Evolutionary conservation across 2,113 vertebrate species (phyloP), one percentile per base, ranked within the genome.

Genomic region (Oriolus oriolus): DNA sequence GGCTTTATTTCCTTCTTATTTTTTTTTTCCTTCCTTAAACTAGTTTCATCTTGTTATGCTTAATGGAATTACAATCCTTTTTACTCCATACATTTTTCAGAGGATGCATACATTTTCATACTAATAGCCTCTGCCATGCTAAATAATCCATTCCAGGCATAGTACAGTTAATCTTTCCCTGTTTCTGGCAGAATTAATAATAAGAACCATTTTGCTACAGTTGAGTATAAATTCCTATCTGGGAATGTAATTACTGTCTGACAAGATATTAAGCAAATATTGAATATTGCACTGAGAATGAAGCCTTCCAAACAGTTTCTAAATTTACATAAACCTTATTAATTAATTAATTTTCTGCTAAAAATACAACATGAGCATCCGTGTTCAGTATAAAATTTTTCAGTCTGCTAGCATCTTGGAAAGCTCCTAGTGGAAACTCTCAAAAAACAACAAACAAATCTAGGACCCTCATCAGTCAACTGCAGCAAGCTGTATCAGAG

Each of bases 261-360:
- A 95, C 89, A 97, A 96, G 83, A 95, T 90, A 95, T 87, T 96
- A 95, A 94, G 74, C 89, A 97, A 97, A 97, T 96, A 96, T 87
- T 91, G 87, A 90, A 90, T 82, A 75, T 45, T 87, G 45, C 14
- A 13, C 60, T 93, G 79, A 94, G 86, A 96, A 87, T 94, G 66
- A 96, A 91, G 85, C 66, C 60, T 54, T 93, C 75, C 85, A 94
- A 88, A 91, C 57, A 81, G 53, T 90, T 89, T 91, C 50, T 82
- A 84, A 93, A 91, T 53, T 86, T 85, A 75, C 52, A 93, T 76
- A 59, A 97, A 79, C 88, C 28, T n/a, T 83, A 92, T 88, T 88
- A 95, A 96, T 79, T 94, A 89, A 94, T 91, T 86, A 76, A 79
- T 95, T 74, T 92, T 81, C n/a, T 94, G 41, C 56, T 78, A 93